Conservation (phyloP, 2,888 invertebrate genomes). For the Ptychoptera contaminata region DNA sequence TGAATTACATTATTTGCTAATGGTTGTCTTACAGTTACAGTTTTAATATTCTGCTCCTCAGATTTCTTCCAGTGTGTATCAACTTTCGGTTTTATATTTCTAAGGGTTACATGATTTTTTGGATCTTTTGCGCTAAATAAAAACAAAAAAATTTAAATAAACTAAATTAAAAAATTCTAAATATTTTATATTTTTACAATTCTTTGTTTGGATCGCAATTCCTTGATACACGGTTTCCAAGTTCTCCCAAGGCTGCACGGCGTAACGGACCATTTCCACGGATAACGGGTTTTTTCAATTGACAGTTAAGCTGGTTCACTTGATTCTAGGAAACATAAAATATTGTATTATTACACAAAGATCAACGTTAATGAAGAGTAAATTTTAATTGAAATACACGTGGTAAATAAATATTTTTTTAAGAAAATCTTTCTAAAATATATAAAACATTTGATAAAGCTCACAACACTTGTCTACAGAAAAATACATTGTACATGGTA, state of each 20-base stretch:
- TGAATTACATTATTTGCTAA: neutral
- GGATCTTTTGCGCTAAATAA: slow-evolving; percentile 13
- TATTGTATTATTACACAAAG: neutral
- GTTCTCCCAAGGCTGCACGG: neutral
- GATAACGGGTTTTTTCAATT: neutral
- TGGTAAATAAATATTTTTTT: too few species aligned
- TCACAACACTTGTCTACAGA: too few species aligned
- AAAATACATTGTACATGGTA: too few species aligned
- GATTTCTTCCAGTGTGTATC: slow-evolving; percentile 26
- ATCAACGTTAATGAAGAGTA: too few species aligned
- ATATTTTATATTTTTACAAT: neutral
- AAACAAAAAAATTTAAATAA: neutral
- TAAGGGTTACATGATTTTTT: slow-evolving; percentile 18
- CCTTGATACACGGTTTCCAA: neutral
- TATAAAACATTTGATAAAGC: too few species aligned
- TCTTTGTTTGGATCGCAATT: neutral
- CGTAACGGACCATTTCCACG: neutral
- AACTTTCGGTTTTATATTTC: slow-evolving; percentile 27
- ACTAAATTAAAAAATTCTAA: neutral
- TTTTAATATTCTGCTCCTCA: slow-evolving; percentile 1
- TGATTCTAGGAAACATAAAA: neutral
- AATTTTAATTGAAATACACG: too few species aligned
- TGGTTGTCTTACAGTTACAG: neutral
- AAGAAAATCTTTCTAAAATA: too few species aligned
- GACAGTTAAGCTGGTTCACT: neutral